A percentile compares a stretch with the other conserved stretches of the same genome.
Conservation (phyloP, 2,113 vertebrate genomes). For the Gnathonemus longibarbis region DNA sequence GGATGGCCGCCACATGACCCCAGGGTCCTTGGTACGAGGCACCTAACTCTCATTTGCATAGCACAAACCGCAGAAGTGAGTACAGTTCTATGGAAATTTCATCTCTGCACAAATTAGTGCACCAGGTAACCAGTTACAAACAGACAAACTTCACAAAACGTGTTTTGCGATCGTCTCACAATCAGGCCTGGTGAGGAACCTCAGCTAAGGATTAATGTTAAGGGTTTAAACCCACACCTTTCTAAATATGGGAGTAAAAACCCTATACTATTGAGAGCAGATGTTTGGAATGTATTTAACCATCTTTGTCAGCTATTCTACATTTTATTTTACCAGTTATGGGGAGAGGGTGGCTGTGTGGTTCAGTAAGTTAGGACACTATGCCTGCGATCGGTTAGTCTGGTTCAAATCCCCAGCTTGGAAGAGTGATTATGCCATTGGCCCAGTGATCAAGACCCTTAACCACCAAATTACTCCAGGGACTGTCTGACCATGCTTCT, state of each 20-base stretch:
- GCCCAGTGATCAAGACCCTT: background rate
- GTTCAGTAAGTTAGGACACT: background rate
- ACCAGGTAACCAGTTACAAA: background rate
- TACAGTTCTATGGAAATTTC: background rate
- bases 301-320: background rate
- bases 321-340: background rate
- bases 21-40: background rate
- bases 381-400: background rate
- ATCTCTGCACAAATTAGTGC: background rate
- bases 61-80: background rate
- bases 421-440: background rate
- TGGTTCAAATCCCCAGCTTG: background rate
- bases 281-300: background rate
- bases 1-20: background rate
- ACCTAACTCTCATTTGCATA: background rate
- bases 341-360: background rate
- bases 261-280: background rate
- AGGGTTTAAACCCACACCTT: background rate
- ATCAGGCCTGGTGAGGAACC: background rate
- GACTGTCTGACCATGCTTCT: background rate
- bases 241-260: background rate
- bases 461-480: background rate
- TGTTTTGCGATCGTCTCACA: background rate
- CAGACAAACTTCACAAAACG: background rate
- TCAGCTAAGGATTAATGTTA: background rate